Percentiles rank a stretch among this genome's conserved stretches.
phyloP scores from a whole-genome alignment of 2,113 vertebrate genomes.

The Delphinus delphis region DNA sequence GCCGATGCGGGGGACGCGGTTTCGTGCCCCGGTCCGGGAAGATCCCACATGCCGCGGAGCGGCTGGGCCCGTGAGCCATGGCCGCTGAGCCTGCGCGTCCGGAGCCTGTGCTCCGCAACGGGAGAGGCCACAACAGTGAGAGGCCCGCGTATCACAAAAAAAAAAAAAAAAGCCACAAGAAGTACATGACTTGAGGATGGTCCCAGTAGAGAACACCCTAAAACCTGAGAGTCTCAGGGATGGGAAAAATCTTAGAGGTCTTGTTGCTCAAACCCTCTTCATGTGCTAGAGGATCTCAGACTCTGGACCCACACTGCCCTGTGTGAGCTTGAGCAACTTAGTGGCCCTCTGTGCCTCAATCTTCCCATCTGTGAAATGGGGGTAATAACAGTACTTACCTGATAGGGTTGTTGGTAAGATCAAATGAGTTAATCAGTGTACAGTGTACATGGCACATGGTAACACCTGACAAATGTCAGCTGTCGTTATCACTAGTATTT shows the following conservation, averaged over 20 bases:
- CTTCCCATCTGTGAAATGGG: neutral
- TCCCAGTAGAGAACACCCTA: constrained; percentile 28
- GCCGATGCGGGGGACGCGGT: too few relatives aligned
- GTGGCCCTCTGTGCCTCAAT: neutral
- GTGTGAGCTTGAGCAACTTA: neutral
- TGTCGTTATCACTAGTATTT: too few relatives aligned
- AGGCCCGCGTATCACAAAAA: too few relatives aligned
- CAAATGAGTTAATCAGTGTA: too few relatives aligned
- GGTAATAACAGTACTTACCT: neutral
- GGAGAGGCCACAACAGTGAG: too few relatives aligned
- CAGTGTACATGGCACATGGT: fast-evolving
- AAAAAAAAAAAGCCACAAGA: neutral
- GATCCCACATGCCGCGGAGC: too few relatives aligned
- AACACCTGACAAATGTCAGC: neutral
- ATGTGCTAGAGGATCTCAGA: neutral
- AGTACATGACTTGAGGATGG: neutral
- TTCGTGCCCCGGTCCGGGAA: too few relatives aligned
- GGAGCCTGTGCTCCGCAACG: too few relatives aligned
- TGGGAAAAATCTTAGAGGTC: neutral
- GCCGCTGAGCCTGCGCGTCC: too few relatives aligned
- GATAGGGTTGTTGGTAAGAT: neutral
- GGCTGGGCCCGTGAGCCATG: too few relatives aligned
- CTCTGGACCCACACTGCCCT: fast-evolving
- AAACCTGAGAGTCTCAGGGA: neutral
- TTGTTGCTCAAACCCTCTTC: neutral